Evolutionary conservation across 2,888 invertebrate genomes (phyloP), one percentile per base, ranked within the genome.

Genomic region (Monopis laevigella): DNA sequence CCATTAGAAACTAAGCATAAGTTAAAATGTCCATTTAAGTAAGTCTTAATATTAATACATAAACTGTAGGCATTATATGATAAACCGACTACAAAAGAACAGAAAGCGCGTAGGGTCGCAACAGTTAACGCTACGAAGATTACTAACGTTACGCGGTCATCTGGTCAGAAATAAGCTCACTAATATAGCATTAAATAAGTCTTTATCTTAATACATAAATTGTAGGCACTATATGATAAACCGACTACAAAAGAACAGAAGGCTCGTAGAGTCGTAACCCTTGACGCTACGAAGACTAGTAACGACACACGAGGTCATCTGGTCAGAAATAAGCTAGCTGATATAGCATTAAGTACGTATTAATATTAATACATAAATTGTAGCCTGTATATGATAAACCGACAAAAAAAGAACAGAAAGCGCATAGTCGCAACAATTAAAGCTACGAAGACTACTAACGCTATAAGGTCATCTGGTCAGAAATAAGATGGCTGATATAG

Each of bases 391-490:
- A n/a, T n/a, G n/a, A n/a, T n/a, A n/a, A n/a, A n/a, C n/a, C 86
- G 93, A 52, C 82, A 96, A 61, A 86, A 93, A 46, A 83, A 93
- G 63, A 84, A 96, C 60, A 86, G 95, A 53, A 96, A 96, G 63
- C 89, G 94, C 53, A 93, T 97, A 55, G 95, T 96, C 93, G 49
- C 96, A 97, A 74, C 97, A 97, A 81, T 86, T 93, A 65, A 96
- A 97, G 78, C 84, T 97, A 67, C 86, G 95, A 55, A 90, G 95
- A 68, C 84, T 98, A 67, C 84, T 96, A 60, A 93, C 96, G 53
- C 86, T 97, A 59, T 85, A 96, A 52, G 96, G 96, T 46, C 96
- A 97, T 83, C 93, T 95, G 58, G 95, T 96, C 71, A 88, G 94
- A 60, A 93, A 93, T 74, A 92, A 94, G 74, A 90, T 91, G 72